Percentiles rank a stretch among this genome's conserved stretches.
Evolutionary conservation across 2,113 vertebrate genomes (phyloP).

Genomic region (Dissostichus mawsoni): DNA sequence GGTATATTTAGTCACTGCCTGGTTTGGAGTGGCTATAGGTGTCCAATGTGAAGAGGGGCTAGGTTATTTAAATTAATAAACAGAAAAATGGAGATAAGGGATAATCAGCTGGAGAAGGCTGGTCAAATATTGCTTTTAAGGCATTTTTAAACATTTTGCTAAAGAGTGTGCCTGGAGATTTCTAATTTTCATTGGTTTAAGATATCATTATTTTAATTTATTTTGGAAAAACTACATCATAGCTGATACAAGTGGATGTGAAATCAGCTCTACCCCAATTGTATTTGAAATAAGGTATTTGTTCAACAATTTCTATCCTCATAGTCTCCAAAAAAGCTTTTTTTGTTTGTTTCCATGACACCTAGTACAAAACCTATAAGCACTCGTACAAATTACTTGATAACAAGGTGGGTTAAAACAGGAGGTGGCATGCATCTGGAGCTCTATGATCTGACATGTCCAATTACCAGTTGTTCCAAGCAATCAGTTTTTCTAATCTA

Average conservation of each 20-base stretch:
- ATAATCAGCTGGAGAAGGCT: not conserved
- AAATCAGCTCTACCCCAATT: not conserved
- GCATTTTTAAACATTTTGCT: conserved; percentile 2
- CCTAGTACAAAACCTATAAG: conserved; percentile 30
- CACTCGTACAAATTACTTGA: not conserved
- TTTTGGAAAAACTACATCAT: not conserved
- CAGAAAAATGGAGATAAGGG: conserved; percentile 27
- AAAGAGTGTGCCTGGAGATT: not conserved
- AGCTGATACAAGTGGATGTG: not conserved
- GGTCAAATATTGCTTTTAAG: conserved; percentile 7
- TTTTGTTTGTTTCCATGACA: conserved; percentile 51
- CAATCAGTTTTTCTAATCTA: not conserved
- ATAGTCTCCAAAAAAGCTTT: conserved; percentile 8
- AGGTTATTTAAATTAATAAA: conserved; percentile 23
- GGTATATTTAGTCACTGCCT: conserved; percentile 36
- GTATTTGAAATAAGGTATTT: conserved; percentile 2
- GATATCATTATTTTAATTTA: not conserved
- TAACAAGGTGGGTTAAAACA: not conserved
- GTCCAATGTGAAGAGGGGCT: conserved; percentile 5
- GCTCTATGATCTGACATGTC: not conserved
- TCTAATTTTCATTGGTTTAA: not conserved
- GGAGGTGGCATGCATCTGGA: not conserved
- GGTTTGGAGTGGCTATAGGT: conserved; percentile 28
- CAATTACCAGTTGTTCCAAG: not conserved
- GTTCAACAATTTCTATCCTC: not conserved